Evolutionary conservation across 2,888 invertebrate genomes (phyloP), one percentile per base, ranked within the genome.

Genomic region (Eupithecia subfuscata): DNA sequence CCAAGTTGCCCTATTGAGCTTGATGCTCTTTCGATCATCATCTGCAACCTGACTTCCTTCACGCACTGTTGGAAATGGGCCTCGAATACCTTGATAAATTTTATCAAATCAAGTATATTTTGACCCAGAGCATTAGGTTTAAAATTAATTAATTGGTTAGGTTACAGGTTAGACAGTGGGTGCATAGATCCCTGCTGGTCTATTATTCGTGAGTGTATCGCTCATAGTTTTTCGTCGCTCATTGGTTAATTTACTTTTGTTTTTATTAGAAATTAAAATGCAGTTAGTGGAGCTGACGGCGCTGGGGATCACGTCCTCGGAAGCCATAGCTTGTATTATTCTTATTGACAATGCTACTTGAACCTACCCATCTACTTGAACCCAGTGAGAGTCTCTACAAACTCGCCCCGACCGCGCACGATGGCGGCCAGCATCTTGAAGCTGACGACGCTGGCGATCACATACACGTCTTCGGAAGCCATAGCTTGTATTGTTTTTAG

Each of bases 391-490:
- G 99, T 99, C 93, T 99, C 99, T 79, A 95, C 90, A 80, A 96
- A 96, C 82, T 96, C 95, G 75, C 98, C 99, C 86, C 98, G 97
- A 1, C 95, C 96, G 68, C 95, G 94, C 0, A 97, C 97, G 88
- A 99, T 97, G 0, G 98, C 96, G 43, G 96, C 93, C 69, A 99
- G 93, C 89, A 99, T 98, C 94, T 98, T 99, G 22, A 99, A 99
- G 79, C 99, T 99, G 52, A 99, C 99, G 2, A 99, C 98, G 86
- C 99, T 99, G 71, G 98, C 96, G 69, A 99, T 90, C 95, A 99
- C 96, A 88, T 97, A 99, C 43, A 97, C 96, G 78, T 98, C 96
- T 0, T 90, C 88, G 0, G 95, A 82, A 63, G 95, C 90, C 7
- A 30, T 30, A 30, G 30, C 30, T 30, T 30, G 30, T 30, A 30